Conservation (phyloP, 2,888 invertebrate genomes). For the Hypomecis atomaria region DNA sequence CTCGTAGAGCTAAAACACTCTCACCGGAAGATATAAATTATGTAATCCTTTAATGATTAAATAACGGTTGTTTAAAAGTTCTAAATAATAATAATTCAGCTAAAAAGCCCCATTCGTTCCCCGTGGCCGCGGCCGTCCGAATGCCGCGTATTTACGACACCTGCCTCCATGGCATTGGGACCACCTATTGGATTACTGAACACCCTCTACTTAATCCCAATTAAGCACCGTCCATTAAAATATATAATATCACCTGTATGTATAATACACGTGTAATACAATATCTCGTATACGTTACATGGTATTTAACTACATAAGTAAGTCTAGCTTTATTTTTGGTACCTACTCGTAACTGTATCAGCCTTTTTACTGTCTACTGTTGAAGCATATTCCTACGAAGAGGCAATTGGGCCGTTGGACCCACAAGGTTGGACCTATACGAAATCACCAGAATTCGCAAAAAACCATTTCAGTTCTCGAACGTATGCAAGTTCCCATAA, state of each 20-base stretch:
- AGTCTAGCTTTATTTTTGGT: background rate
- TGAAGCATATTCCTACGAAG: too few species aligned
- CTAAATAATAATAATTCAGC: conserved; percentile 12
- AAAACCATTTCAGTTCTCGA: too few species aligned
- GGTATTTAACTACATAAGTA: background rate
- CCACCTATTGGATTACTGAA: conserved; percentile 32
- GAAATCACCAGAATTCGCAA: too few species aligned
- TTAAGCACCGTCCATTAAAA: conserved; percentile 28
- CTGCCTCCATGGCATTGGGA: conserved; percentile 21
- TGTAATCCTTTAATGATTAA: conserved; percentile 3
- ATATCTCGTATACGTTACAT: background rate
- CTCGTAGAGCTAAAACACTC: background rate
- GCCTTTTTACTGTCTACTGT: too few species aligned
- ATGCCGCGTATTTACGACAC: conserved; percentile 23
- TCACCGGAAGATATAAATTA: background rate
- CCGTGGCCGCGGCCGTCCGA: conserved; percentile 3
- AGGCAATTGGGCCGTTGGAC: too few species aligned
- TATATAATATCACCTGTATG: background rate
- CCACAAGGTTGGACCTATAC: too few species aligned
- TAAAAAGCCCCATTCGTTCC: conserved; percentile 7
- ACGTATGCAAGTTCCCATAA: too few species aligned
- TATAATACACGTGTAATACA: conserved; percentile 11
- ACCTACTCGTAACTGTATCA: too few species aligned
- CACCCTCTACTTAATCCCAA: conserved; percentile 32
- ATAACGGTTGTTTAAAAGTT: conserved; percentile 11